Conservation (phyloP, 2,888 invertebrate genomes). For the Silvanus unidentatus region DNA sequence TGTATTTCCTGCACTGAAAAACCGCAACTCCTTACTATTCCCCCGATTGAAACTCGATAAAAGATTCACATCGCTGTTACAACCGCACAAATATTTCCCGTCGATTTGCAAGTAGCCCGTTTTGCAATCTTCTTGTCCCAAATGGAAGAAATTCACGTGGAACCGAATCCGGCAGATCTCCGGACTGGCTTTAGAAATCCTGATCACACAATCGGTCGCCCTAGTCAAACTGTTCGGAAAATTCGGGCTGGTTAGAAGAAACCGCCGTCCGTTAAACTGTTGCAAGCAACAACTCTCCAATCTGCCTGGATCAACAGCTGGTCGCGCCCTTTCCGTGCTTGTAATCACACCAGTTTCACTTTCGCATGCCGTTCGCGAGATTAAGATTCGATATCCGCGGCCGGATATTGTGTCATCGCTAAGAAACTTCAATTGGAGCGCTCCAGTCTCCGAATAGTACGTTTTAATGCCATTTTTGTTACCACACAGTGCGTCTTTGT, state of each 20-base stretch:
- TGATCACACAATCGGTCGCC: slow-evolving; percentile 49
- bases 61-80: slow-evolving; percentile 46
- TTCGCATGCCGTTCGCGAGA: slow-evolving; percentile 44
- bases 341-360: slow-evolving; percentile 1
- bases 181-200: slow-evolving; percentile 46
- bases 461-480: slow-evolving; percentile 45
- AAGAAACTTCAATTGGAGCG: slow-evolving; percentile 47
- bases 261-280: slow-evolving; percentile 44
- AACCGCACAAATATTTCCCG: slow-evolving; percentile 54
- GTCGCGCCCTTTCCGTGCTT: not conserved
- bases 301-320: no score
- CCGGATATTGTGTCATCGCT: slow-evolving; percentile 37
- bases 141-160: slow-evolving; percentile 51
- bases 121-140: slow-evolving; percentile 48
- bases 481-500: slow-evolving; percentile 50
- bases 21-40: slow-evolving; percentile 45
- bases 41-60: slow-evolving; percentile 36
- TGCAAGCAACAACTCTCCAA: slow-evolving; percentile 9
- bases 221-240: slow-evolving; percentile 48
- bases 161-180: slow-evolving; percentile 52
- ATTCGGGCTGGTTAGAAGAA: slow-evolving; percentile 53
- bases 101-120: slow-evolving; percentile 54
- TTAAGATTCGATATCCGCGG: slow-evolving; percentile 50
- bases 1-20: slow-evolving; percentile 44
- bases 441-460: slow-evolving; percentile 48